Evolutionary conservation across 2,888 invertebrate species (phyloP).

Genomic region (Neocrepidodera transversa): DNA sequence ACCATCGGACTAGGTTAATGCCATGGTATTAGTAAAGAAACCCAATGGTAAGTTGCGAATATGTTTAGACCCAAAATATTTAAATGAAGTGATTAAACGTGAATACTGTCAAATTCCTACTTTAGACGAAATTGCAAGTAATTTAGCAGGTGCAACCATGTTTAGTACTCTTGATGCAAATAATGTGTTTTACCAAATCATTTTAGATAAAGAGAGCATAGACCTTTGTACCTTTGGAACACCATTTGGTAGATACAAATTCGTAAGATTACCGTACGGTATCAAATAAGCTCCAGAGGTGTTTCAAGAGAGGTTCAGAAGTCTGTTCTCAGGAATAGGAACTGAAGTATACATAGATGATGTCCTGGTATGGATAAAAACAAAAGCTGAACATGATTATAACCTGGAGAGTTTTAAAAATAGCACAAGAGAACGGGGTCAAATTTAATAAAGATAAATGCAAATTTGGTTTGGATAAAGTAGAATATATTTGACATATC

Average conservation of each 20-base stretch:
- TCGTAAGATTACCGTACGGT: constrained; percentile 29
- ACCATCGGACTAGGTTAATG: constrained; percentile 41
- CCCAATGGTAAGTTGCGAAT: constrained; percentile 31
- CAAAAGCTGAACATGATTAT: constrained; percentile 40
- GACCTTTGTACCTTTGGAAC: constrained; percentile 31
- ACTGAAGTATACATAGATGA: constrained; percentile 40
- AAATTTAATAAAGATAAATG: neutral
- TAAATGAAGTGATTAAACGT: constrained; percentile 36
- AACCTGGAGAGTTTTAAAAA: constrained; percentile 37
- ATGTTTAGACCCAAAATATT: constrained; percentile 33
- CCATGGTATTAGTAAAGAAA: constrained; percentile 35
- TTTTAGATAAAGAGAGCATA: constrained; percentile 20
- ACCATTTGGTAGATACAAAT: constrained; percentile 31
- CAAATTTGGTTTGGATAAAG: neutral
- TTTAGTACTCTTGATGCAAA: neutral
- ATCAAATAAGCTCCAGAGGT: constrained; percentile 22
- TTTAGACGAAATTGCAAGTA: neutral
- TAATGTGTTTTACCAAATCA: constrained; percentile 33
- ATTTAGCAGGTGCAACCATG: constrained; percentile 24
- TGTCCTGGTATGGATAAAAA: constrained; percentile 42
- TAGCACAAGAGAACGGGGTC: constrained; percentile 18
- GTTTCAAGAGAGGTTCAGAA: constrained; percentile 9
- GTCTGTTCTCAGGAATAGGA: neutral
- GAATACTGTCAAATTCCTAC: constrained; percentile 26
- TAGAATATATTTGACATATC: no score